phyloP scores from a whole-genome alignment of 1,140 invertebrate genomes.

The Bombus pyrosoma region DNA sequence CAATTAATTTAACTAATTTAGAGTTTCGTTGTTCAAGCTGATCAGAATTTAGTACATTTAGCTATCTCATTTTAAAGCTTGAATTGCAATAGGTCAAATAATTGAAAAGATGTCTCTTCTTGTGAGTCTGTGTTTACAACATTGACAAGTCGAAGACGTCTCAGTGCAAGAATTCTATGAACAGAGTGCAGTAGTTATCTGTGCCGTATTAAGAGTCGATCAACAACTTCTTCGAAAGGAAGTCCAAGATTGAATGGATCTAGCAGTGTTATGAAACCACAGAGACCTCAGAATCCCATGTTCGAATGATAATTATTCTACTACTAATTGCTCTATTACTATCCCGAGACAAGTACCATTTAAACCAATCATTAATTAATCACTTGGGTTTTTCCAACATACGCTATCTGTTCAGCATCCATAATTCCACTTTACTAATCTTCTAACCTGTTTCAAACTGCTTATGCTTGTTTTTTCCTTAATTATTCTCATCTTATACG shows the following conservation, averaged over 20 bases:
- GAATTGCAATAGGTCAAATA: not conserved
- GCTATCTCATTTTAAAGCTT: not conserved
- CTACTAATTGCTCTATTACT: not conserved
- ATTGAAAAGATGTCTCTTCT: not conserved
- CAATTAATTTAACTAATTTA: not conserved
- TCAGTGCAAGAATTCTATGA: not conserved
- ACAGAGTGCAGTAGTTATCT: not conserved
- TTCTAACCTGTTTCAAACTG: not conserved
- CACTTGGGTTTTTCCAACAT: not conserved
- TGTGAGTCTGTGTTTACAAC: not conserved
- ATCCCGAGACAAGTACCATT: not conserved
- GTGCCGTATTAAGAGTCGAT: not conserved
- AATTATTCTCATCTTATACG: too few relatives aligned
- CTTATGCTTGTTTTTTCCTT: too few relatives aligned
- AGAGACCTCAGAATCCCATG: not conserved
- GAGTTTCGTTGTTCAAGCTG: not conserved
- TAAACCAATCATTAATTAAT: not conserved
- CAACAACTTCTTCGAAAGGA: not conserved
- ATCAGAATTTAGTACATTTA: not conserved
- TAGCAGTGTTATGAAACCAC: not conserved
- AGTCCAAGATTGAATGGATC: not conserved
- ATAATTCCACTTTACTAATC: not conserved
- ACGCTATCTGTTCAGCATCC: not conserved
- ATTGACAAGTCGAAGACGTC: not conserved
- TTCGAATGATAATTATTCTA: not conserved